phyloP scores from a whole-genome alignment of 2,113 vertebrate species.

The Romanogobio albipinnatus region DNA sequence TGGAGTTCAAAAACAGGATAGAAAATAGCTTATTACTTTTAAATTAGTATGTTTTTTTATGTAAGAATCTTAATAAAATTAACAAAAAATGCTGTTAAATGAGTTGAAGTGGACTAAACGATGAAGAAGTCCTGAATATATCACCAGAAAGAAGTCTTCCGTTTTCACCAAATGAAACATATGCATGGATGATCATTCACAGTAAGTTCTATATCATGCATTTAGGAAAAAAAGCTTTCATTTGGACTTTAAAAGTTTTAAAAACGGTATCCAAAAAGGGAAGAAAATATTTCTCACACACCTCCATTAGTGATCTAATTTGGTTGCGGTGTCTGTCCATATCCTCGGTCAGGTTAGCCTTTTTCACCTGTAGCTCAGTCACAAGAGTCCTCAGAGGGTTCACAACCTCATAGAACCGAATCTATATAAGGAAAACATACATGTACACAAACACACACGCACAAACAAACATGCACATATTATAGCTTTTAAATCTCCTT shows the following conservation, averaged over 20 bases:
- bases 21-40: too few relatives aligned
- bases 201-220: neutral
- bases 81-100: too few relatives aligned
- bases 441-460: neutral
- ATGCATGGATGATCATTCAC: neutral
- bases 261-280: neutral
- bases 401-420: slow-evolving; percentile 87
- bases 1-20: too few relatives aligned
- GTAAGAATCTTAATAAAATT: too few relatives aligned
- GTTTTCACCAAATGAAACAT: neutral
- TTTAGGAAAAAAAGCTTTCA: neutral
- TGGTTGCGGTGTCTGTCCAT: slow-evolving; percentile 80
- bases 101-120: neutral
- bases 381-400: slow-evolving; percentile 82
- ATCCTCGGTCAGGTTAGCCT: slow-evolving; percentile 79
- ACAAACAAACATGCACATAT: neutral
- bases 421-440: slow-evolving; percentile 65
- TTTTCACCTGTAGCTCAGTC: slow-evolving; percentile 81
- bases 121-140: neutral
- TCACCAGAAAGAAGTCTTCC: neutral
- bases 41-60: too few relatives aligned
- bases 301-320: slow-evolving; percentile 85
- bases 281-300: slow-evolving; percentile 61
- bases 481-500: neutral
- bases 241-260: neutral